phyloP scores from a whole-genome alignment of 2,797 vertebrate species.

The Gephyroberyx darwinii region DNA sequence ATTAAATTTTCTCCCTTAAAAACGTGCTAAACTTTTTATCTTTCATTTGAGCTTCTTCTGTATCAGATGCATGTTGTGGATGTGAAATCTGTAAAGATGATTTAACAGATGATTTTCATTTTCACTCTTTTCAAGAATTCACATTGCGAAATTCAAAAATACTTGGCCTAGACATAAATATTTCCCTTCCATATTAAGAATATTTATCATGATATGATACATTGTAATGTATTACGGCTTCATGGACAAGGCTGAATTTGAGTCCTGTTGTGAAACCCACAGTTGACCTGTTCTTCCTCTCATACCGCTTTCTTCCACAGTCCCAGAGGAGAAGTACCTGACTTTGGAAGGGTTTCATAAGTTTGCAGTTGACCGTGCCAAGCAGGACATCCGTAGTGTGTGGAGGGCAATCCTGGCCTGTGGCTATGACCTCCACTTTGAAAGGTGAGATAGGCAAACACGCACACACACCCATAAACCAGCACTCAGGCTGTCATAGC shows the following conservation, averaged over 20 bases:
- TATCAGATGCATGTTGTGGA: too few species aligned
- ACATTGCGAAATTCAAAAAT: too few species aligned
- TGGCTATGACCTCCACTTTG: slow-evolving; percentile 97
- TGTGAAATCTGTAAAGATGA: too few species aligned
- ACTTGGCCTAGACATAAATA: too few species aligned
- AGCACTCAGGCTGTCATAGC: slow-evolving; percentile 3
- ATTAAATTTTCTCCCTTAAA: neutral
- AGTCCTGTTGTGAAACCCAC: neutral
- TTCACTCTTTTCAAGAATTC: too few species aligned
- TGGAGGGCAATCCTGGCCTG: slow-evolving; percentile 97
- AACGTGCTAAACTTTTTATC: neutral
- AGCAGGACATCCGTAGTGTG: slow-evolving; percentile 97
- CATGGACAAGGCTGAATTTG: neutral
- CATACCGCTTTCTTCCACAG: slow-evolving; percentile 69
- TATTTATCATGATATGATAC: too few species aligned
- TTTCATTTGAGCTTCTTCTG: neutral
- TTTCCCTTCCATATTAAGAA: neutral
- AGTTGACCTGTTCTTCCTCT: neutral
- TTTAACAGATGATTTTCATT: too few species aligned
- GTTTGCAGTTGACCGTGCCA: slow-evolving; percentile 94
- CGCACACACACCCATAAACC: neutral
- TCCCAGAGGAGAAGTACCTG: slow-evolving; percentile 94
- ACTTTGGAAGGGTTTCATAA: slow-evolving; percentile 97
- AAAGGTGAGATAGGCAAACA: slow-evolving; percentile 84
- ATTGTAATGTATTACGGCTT: neutral